phyloP scores from a whole-genome alignment of 1,140 invertebrate genomes.

The Achatina immaculata region DNA sequence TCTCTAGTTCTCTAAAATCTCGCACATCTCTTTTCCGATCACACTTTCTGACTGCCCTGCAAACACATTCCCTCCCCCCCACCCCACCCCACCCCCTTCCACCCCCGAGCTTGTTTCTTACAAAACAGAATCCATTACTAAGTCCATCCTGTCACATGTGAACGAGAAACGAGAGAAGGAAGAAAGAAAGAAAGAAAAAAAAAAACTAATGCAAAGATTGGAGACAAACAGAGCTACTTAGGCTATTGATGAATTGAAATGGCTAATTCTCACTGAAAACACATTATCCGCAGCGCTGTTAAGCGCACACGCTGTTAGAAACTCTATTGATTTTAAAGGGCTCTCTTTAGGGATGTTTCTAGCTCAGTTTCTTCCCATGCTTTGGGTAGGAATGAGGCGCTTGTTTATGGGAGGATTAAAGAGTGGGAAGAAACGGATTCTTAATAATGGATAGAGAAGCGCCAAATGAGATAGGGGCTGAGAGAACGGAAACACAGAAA shows the following conservation, averaged over 20 bases:
- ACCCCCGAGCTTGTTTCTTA: background rate
- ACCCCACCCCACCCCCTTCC: background rate
- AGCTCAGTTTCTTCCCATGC: background rate
- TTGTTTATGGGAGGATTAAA: background rate
- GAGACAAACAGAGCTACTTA: background rate
- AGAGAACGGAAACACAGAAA: no score
- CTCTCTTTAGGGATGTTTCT: background rate
- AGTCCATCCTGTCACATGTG: background rate
- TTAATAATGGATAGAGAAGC: no score
- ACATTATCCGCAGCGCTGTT: background rate
- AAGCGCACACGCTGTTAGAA: background rate
- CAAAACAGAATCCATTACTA: conserved; percentile 3
- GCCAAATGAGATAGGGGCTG: no score
- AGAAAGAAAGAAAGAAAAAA: background rate
- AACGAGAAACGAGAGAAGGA: background rate
- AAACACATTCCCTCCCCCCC: background rate
- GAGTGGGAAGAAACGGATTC: no score
- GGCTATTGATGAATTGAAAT: conserved; percentile 3
- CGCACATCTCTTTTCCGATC: background rate
- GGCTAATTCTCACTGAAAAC: background rate
- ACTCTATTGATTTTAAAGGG: background rate
- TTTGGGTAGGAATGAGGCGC: background rate
- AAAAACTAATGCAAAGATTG: background rate
- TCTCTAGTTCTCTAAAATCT: background rate
- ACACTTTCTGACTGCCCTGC: background rate